These are phyloP conservation scores for Cephalophus harveyi DNA, from an alignment of 2,113 vertebrate species.

Conservation along the genomic window DNA sequence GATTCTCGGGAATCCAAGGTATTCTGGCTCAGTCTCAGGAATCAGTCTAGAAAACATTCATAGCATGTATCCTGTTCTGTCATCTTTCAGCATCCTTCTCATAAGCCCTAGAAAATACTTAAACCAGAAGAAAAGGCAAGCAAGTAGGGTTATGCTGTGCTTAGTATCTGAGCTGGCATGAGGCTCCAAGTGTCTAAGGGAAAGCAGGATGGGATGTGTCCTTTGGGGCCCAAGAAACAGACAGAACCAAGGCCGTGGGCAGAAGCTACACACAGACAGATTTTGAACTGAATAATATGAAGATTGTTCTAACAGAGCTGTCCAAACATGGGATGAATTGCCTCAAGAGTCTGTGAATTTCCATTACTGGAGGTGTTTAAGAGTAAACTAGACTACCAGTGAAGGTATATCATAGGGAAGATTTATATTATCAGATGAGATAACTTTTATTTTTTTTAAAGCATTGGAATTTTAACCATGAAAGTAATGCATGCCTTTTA, in stretches of 20 bases:
- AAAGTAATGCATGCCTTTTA: neutral
- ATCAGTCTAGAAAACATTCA: neutral
- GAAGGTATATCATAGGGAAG: neutral
- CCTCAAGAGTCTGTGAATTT: neutral
- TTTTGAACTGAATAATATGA: neutral
- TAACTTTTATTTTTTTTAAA: neutral
- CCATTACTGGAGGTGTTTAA: neutral
- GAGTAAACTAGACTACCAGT: neutral
- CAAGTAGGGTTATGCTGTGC: neutral
- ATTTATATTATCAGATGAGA: neutral
- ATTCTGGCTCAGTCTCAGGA: neutral
- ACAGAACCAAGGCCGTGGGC: neutral
- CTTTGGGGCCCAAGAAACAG: neutral
- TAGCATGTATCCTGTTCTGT: neutral
- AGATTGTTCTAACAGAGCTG: neutral
- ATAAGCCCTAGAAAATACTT: neutral
- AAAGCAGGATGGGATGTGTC: neutral
- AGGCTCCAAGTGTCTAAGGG: neutral
- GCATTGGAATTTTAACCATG: neutral
- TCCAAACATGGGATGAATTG: neutral
- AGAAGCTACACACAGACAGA: neutral
- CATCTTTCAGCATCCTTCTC: neutral
- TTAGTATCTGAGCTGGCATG: neutral
- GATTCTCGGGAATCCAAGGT: neutral
- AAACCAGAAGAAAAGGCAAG: neutral